These are phyloP conservation scores for Campoletis raptor DNA, from an alignment of 2,888 invertebrate species.

Conservation along the genomic window DNA sequence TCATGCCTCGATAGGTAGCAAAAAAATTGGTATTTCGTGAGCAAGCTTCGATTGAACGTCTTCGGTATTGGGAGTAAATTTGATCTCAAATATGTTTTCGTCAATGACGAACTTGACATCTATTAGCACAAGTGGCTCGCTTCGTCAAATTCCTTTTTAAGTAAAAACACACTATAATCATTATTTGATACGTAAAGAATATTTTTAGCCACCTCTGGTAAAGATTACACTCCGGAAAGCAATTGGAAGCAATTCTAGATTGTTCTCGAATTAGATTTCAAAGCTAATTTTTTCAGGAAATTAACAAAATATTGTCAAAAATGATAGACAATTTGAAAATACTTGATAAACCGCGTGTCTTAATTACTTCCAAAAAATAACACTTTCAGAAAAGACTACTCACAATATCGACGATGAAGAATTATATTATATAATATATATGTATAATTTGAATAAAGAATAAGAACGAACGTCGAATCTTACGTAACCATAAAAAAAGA, in stretches of 20 bases:
- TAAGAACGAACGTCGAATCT: neutral
- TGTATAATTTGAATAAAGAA: neutral
- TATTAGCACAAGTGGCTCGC: neutral
- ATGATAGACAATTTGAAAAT: no score
- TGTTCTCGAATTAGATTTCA: neutral
- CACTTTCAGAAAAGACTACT: neutral
- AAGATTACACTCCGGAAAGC: neutral
- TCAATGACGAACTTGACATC: neutral
- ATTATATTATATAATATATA: no score
- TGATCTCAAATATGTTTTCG: neutral
- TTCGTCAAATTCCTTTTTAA: neutral
- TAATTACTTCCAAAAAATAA: neutral
- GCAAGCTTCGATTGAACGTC: no score
- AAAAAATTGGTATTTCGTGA: no score
- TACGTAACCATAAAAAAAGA: neutral
- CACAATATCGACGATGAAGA: neutral
- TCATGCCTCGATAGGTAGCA: no score
- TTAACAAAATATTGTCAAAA: neutral
- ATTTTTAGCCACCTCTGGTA: neutral
- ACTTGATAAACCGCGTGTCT: neutral
- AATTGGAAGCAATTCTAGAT: neutral
- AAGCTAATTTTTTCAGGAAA: neutral
- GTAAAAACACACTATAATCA: neutral
- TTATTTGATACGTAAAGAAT: neutral
- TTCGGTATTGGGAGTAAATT: neutral